Conservation (phyloP, 2,888 invertebrate genomes). For the Drosophila melanosoma region DNA sequence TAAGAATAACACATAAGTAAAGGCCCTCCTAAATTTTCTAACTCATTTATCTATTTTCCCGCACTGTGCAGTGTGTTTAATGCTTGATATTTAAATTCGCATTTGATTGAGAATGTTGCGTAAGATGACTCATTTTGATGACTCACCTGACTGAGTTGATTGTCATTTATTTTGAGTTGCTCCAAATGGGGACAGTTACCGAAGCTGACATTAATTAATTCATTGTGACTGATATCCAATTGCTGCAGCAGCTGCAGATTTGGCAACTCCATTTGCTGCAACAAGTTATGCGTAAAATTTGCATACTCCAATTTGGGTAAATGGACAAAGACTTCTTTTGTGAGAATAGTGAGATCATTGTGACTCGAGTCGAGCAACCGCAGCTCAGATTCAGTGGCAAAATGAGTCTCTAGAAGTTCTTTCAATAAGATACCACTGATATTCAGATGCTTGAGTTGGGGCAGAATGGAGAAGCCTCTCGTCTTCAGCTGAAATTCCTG, state of each 20-base stretch:
- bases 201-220: slow-evolving; percentile 66
- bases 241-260: slow-evolving; percentile 60
- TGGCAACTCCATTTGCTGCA: slow-evolving; percentile 65
- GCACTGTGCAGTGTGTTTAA: neutral
- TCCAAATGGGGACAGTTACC: slow-evolving; percentile 64
- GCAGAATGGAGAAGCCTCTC: slow-evolving; percentile 72
- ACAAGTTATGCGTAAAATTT: slow-evolving; percentile 79
- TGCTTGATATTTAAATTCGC: neutral
- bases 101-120: neutral
- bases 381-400: slow-evolving; percentile 58
- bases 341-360: slow-evolving; percentile 70
- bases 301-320: slow-evolving; percentile 69
- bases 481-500: slow-evolving; percentile 62
- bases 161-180: slow-evolving; percentile 71
- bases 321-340: slow-evolving; percentile 55
- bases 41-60: neutral
- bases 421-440: slow-evolving; percentile 72
- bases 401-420: slow-evolving; percentile 61
- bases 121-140: neutral
- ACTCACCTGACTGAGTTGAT: slow-evolving; percentile 75
- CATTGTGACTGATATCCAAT: slow-evolving; percentile 78
- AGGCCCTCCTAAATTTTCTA: neutral
- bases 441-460: slow-evolving; percentile 73
- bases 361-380: slow-evolving; percentile 79
- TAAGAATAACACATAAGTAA: neutral